A percentile compares a stretch with the other conserved stretches of the same genome.
phyloP scores from a whole-genome alignment of 2,888 invertebrate species.

The Prenolepis imparis region DNA sequence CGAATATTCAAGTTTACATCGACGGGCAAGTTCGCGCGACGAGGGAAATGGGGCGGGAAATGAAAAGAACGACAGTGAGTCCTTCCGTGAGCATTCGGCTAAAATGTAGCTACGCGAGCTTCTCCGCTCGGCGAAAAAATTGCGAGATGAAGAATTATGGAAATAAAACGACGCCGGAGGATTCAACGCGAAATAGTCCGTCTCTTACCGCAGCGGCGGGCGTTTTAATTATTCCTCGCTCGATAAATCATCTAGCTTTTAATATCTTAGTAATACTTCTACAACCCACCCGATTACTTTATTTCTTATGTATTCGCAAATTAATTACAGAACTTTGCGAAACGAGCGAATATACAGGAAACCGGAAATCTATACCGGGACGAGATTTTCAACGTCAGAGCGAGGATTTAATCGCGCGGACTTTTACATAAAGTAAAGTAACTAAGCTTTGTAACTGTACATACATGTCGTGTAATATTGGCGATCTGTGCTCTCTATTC shows the following conservation, averaged over 20 bases:
- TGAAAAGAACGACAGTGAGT: slow-evolving; percentile 51
- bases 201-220: slow-evolving; percentile 24
- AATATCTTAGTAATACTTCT: slow-evolving; percentile 43
- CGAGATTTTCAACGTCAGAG: background rate
- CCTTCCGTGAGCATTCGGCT: slow-evolving; percentile 38
- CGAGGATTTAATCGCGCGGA: slow-evolving; percentile 16
- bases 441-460: slow-evolving; percentile 28
- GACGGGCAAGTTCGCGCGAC: slow-evolving; percentile 11
- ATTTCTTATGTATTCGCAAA: slow-evolving; percentile 37
- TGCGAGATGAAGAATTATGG: slow-evolving; percentile 66
- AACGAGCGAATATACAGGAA: background rate
- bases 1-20: slow-evolving; percentile 24
- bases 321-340: slow-evolving; percentile 32
- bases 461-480: slow-evolving; percentile 30
- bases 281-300: background rate
- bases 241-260: slow-evolving; percentile 49
- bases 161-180: slow-evolving; percentile 61
- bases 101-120: slow-evolving; percentile 20
- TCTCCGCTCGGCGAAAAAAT: slow-evolving; percentile 9
- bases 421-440: slow-evolving; percentile 22
- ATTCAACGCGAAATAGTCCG: slow-evolving; percentile 36
- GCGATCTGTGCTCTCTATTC: slow-evolving; percentile 31
- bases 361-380: background rate
- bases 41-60: slow-evolving; percentile 45
- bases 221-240: slow-evolving; percentile 52